Base-by-base conservation (phyloP, 1,140 invertebrate species). In the Bicyclus anynana region DNA sequence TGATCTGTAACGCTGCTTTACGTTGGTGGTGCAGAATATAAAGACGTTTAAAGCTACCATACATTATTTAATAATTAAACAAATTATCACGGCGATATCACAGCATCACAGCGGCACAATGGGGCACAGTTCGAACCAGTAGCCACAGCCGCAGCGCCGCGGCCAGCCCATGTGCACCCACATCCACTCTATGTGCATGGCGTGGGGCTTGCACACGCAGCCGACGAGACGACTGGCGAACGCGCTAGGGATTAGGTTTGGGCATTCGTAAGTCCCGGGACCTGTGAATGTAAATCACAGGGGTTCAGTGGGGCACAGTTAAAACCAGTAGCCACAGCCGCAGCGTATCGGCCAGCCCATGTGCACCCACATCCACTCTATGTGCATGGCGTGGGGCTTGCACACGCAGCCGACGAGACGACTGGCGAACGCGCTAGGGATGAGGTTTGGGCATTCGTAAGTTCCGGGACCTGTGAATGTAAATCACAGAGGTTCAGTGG, bases 241-340 rank as follows among this genome's bases (percentile, higher is more conserved):
- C 1, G 75, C 64, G 50, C 83, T 86, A 0, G 85, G 85, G 7
- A 88, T 76, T 9, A 86, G 58, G 44, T 86, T 88, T 1, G 85
- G 85, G 20, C 79, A 65, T 49, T 77, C 68, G n/a, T 65, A 61
- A 0, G 81, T 86, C 2, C 84, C 84, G 0, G 79, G 81, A 33
- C 84, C 84, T 87, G 57, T 49, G 37, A 20, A 35, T 49, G 1
- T n/a, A 17, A 7, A 49, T 62, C 33, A 44, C 18, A 4, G 23
- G 2, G 2, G 7, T 23, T 4, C 7, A 23, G 23, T 4, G 1
- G 77, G 74, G 29, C 80, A 84, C 2, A 88, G 53, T 51, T 81
- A 74, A 42, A 88, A 88, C 85, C 85, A 88, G 62, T 80, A 74
- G 2, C 85, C 85, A 53, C 85, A 88, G 56, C 72, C 74, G 59